Evolutionary conservation across 2,888 invertebrate genomes (phyloP).

Genomic region (Byasa hedistus): DNA sequence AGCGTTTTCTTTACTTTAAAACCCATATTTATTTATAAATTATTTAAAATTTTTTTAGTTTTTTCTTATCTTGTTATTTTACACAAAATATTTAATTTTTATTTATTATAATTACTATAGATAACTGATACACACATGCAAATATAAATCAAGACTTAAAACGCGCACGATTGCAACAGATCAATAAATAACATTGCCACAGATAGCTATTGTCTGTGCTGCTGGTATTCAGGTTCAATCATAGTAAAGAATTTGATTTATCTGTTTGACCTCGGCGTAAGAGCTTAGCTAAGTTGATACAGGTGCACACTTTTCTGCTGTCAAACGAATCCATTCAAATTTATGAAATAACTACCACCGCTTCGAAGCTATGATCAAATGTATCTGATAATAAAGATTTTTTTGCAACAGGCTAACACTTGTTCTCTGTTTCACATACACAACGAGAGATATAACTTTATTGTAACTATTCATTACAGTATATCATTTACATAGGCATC

Average conservation of each 20-base stretch:
- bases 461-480: background rate
- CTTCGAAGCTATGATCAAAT: background rate
- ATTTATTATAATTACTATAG: background rate
- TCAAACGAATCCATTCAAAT: background rate
- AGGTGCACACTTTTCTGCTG: background rate
- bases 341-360: background rate
- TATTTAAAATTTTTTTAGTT: too few relatives aligned
- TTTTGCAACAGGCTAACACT: too few relatives aligned
- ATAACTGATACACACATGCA: background rate
- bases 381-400: background rate
- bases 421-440: background rate
- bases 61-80: background rate
- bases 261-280: conserved; percentile 23
- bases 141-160: background rate
- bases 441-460: background rate
- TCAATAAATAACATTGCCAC: conserved; percentile 11
- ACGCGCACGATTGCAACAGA: conserved; percentile 9
- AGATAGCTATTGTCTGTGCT: conserved; percentile 11
- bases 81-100: background rate
- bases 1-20: too few relatives aligned
- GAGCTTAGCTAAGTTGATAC: background rate
- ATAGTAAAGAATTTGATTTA: conserved; percentile 23
- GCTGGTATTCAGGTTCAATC: conserved; percentile 20
- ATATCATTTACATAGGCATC: conserved; percentile 7
- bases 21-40: too few relatives aligned